Base-by-base conservation (phyloP, 1,140 invertebrate species). In the Laodelphax striatellus region DNA sequence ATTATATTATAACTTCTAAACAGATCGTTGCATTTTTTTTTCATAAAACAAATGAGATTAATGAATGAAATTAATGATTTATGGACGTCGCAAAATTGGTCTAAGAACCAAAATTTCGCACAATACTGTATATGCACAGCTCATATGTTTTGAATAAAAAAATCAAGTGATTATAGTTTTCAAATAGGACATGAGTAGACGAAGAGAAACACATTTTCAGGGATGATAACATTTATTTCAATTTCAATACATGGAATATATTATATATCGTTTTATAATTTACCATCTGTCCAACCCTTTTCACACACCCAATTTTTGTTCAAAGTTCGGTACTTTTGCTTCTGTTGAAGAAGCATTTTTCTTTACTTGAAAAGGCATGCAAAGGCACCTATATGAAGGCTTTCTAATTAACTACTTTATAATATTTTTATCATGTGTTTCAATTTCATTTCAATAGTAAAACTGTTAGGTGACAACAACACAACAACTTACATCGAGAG, bases 361-460 rank as follows among this genome's bases (percentile, higher is more conserved):
- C 21, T 50, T 50, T 17, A 19, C 21, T 50, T 50, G 46, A 53
- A 62, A 64, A 64, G 63, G 63, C 57, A 64, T 64, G 63, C 57
- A 64, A 64, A 64, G 62, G 62, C 60, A 60, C 63, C 61, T 60
- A 56, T 64, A 64, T 54, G 44, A 64, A 63, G 59, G 63, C 55
- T 54, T 43, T 58, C 55, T 50, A 50, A 50, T 50, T 13, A 54
- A 17, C 42, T 61, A 55, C 52, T 41, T 61, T 50, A 50, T 50
- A 50, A 50, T 50, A 10, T 19, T 50, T 19, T 17, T 11, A 50
- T 50, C 46, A 17, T 16, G 16, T 50, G 16, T 22, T 50, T 5
- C 21, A 50, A 19, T 50, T 50, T 50, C 21, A 22, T 50, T 19
- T 50, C 14, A 8, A 19, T 19, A 10, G 46, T 50, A 17, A 19